Evolutionary conservation across 2,888 invertebrate genomes (phyloP), one percentile per base, ranked within the genome.

Genomic region (Eristalinus aeneus): DNA sequence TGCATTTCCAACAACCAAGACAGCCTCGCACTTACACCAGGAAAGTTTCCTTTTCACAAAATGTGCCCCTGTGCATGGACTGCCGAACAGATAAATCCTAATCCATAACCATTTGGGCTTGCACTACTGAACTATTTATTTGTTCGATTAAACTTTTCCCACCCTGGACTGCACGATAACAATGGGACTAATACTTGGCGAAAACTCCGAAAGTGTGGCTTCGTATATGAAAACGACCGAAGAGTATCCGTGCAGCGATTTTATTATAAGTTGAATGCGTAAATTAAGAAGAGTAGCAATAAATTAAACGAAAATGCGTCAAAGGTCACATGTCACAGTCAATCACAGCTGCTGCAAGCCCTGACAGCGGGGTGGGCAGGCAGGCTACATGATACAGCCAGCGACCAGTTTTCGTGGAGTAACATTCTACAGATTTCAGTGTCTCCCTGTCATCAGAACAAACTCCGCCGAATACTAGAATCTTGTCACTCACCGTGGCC

Each of bases 381-480:
- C 93, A 92, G 1, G 94, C 93, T 22, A 95, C 93, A 2, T 95
- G 95, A 81, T 94, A 93, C 83, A 95, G 94, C 95, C 95, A 95
- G 10, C 94, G 93, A 4, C 91, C 93, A 76, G 94, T 93, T 89
- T 94, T 94, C 88, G 94, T 94, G 90, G 95, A 95, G 89, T 93
- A 96, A 60, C 95, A 95, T 90, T 96, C 96, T 32, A 95, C 95
- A 88, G 94, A 95, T 89, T 93, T 94, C 22, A 96, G 91, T 0
- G 95, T 94, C 60, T 94, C 64, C 27, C 88, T 88, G n/a, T 82
- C 80, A 23, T 73, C 60, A 1, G 89, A 88, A 11, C 89, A 89
- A 16, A 90, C 89, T 27, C 90, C 90, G n/a, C 90, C 90, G 74
- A 90, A 84, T 64, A 90, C 88, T 31, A 89, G 83, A 61, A 90